phyloP scores from a whole-genome alignment of 2,113 vertebrate species.

The Lynx canadensis region DNA sequence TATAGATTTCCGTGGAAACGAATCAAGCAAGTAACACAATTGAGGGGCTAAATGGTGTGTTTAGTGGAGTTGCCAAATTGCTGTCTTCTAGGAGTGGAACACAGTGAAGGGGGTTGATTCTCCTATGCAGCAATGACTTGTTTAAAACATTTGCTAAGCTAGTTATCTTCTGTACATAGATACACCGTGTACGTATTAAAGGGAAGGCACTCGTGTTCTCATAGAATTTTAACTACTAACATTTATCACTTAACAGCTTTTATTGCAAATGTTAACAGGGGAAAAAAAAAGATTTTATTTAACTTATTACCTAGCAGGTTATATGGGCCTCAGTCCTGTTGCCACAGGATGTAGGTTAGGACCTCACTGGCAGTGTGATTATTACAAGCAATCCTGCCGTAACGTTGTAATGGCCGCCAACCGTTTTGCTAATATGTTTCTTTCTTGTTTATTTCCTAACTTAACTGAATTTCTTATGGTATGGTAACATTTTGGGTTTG shows the following conservation, averaged over 20 bases:
- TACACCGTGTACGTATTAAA: background rate
- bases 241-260: background rate
- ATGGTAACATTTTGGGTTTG: background rate
- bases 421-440: background rate
- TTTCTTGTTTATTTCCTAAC: background rate
- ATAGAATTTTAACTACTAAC: background rate
- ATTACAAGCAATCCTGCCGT: accelerated
- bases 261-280: background rate
- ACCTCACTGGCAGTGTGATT: background rate
- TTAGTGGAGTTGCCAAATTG: background rate
- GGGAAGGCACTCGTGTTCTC: background rate
- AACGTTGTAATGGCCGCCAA: accelerated
- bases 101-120: accelerated
- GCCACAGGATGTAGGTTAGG: accelerated
- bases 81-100: background rate
- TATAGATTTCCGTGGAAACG: background rate
- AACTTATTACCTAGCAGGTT: too few relatives aligned
- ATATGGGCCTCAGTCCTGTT: background rate
- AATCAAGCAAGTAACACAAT: background rate
- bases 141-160: background rate
- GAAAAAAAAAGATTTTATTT: background rate
- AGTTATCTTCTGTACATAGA: background rate
- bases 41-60: background rate
- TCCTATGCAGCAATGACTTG: accelerated
- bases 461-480: background rate